phyloP scores from a whole-genome alignment of 2,888 invertebrate species.

The Cylloceria caligata region DNA sequence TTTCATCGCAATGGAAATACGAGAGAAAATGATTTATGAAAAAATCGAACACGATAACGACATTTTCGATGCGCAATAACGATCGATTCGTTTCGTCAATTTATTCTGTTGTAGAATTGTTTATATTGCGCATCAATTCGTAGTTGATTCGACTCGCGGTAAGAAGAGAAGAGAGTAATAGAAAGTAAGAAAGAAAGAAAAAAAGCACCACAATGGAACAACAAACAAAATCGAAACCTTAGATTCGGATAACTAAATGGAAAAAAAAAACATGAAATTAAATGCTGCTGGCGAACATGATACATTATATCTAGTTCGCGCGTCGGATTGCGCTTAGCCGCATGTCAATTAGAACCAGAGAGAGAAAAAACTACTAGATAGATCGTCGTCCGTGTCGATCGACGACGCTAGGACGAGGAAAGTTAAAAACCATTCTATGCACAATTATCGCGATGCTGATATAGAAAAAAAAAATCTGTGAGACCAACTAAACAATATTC shows the following conservation, averaged over 20 bases:
- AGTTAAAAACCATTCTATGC: slow-evolving; percentile 56
- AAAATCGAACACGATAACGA: slow-evolving; percentile 25
- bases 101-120: slow-evolving; percentile 59
- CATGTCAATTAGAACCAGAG: slow-evolving; percentile 41
- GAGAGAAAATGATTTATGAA: slow-evolving; percentile 6
- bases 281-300: slow-evolving; percentile 45
- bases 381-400: slow-evolving; percentile 38
- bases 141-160: slow-evolving; percentile 63
- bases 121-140: slow-evolving; percentile 55
- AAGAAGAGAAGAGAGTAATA: slow-evolving; percentile 48
- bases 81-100: slow-evolving; percentile 40
- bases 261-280: slow-evolving; percentile 28
- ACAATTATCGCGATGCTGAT: slow-evolving; percentile 56
- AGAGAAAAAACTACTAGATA: slow-evolving; percentile 50
- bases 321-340: slow-evolving; percentile 41
- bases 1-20: slow-evolving; percentile 44
- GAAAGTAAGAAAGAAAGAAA: slow-evolving; percentile 18
- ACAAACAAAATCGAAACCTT: slow-evolving; percentile 33
- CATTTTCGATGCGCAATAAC: slow-evolving; percentile 54
- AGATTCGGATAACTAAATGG: slow-evolving; percentile 36
- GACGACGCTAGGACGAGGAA: slow-evolving; percentile 45
- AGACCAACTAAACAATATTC: slow-evolving; percentile 33
- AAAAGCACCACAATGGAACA: slow-evolving; percentile 5
- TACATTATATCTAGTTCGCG: slow-evolving; percentile 21
- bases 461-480: slow-evolving; percentile 21